Base-by-base conservation (phyloP, 1,140 invertebrate species). In the Heterodera carotae region DNA sequence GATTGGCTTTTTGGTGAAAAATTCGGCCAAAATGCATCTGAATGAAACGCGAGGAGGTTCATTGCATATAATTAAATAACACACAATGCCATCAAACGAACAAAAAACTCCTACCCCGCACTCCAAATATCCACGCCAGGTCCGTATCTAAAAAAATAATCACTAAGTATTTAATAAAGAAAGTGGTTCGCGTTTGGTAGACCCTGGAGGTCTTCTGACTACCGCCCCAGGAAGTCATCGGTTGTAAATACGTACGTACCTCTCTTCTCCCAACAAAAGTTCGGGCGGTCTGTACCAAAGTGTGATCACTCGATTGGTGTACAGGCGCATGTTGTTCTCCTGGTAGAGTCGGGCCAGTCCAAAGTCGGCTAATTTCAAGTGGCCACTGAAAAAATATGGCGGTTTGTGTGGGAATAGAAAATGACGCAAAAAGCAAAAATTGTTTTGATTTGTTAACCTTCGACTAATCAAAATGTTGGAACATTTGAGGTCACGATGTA, bases 401-500 rank as follows among this genome's bases (percentile, higher is more conserved):
- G n/a, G n/a, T n/a, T n/a, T n/a, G n/a, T n/a, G n/a, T n/a, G n/a
- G n/a, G n/a, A n/a, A 69, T 33, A 97, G 88, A 59, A 90, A 88
- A 27, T 18, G 15, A 64, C 22, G 1, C 7, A 43, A 10, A 73
- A 60, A 39, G 62, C 1, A 5, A 59, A 29, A 43, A 56, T 22
- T n/a, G 22, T 5, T 22, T 0, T 4, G 2, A 1, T 18, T 22
- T 22, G 1, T 69, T 89, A 90, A 96, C 95, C 92, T 95, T 89
- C 99, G 99, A 88, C 99, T 99, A 92, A 99, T 95, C 76, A 99
- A 90, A 88, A 99, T 99, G 89, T 99, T 99, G 77, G 96, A 98
- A 89, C 97, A 99, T 88, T 99, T 99, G 69, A 99, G 98, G 89
- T 99, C 97, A 75, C 97, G 91, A 89, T 99, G 97, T 6, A 99